phyloP scores from a whole-genome alignment of 2,113 vertebrate species.

The Cyphomyrus plagiostoma region DNA sequence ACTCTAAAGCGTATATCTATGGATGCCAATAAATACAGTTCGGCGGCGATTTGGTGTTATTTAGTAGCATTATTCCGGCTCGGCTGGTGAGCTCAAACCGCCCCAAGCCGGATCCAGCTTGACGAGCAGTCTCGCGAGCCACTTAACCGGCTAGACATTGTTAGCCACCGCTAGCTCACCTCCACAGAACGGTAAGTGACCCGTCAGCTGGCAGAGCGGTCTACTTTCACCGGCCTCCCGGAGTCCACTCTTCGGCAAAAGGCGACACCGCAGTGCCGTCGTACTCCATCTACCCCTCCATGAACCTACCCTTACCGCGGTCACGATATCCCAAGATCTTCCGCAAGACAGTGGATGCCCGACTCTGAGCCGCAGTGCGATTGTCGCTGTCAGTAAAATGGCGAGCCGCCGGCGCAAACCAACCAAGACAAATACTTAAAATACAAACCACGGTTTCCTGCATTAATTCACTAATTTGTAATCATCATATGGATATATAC shows the following conservation, averaged over 20 bases:
- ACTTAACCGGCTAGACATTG: neutral
- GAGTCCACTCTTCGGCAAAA: neutral
- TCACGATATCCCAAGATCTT: neutral
- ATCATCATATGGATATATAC: no score
- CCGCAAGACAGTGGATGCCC: neutral
- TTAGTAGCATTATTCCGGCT: neutral
- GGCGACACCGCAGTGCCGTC: neutral
- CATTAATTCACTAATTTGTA: neutral
- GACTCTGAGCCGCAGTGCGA: neutral
- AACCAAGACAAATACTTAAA: neutral
- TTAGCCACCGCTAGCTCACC: neutral
- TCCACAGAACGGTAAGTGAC: no score
- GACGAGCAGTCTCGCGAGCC: neutral
- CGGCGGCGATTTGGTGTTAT: neutral
- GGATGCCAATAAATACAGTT: neutral
- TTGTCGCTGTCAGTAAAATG: neutral
- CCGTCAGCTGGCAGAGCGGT: neutral
- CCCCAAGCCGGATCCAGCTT: constrained; percentile 42
- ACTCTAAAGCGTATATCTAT: neutral
- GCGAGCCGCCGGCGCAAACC: neutral
- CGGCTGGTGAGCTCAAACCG: constrained; percentile 39
- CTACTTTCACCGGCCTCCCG: neutral
- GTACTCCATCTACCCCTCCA: neutral
- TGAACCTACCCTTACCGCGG: neutral
- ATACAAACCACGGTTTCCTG: neutral